Percentiles rank a stretch among this genome's conserved stretches.
Evolutionary conservation across 2,888 invertebrate species (phyloP).

Genomic region (Actias luna): DNA sequence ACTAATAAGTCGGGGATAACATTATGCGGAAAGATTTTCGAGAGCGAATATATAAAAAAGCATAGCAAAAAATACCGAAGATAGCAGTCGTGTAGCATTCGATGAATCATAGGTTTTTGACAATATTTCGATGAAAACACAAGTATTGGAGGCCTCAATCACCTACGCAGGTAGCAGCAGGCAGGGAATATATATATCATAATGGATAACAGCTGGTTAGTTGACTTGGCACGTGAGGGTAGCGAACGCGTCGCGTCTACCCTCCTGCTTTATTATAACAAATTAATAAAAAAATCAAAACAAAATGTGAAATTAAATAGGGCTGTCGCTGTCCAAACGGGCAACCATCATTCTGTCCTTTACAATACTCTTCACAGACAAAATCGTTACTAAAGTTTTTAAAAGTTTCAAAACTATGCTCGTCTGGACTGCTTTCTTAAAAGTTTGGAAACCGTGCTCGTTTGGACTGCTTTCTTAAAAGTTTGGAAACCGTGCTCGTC

Average conservation of each 20-base stretch:
- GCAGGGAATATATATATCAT: constrained; percentile 39
- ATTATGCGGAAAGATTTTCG: constrained; percentile 62
- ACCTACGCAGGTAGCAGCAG: constrained; percentile 38
- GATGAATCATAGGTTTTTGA: constrained; percentile 61
- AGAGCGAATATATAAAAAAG: constrained; percentile 56
- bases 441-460: too few relatives aligned
- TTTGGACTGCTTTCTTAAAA: constrained; percentile 29
- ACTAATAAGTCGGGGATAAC: constrained; percentile 71
- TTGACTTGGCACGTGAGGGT: constrained; percentile 40
- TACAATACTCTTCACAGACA: not conserved
- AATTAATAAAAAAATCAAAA: constrained; percentile 38
- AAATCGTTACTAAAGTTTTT: not conserved
- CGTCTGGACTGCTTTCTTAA: constrained; percentile 29
- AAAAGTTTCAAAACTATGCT: constrained; percentile 16
- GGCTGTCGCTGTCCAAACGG: constrained; percentile 3
- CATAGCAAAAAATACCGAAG: constrained; percentile 38
- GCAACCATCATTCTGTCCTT: not conserved
- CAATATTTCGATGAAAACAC: constrained; percentile 50
- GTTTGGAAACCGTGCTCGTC: constrained; percentile 23
- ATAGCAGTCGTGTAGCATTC: constrained; percentile 51
- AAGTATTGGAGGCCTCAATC: constrained; percentile 54
- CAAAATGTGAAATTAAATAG: constrained; percentile 27
- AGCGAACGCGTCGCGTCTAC: constrained; percentile 28
- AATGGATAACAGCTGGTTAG: constrained; percentile 33
- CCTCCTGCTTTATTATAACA: constrained; percentile 40